phyloP scores from a whole-genome alignment of 2,797 vertebrate species.

The Sebastes steindachneri region DNA sequence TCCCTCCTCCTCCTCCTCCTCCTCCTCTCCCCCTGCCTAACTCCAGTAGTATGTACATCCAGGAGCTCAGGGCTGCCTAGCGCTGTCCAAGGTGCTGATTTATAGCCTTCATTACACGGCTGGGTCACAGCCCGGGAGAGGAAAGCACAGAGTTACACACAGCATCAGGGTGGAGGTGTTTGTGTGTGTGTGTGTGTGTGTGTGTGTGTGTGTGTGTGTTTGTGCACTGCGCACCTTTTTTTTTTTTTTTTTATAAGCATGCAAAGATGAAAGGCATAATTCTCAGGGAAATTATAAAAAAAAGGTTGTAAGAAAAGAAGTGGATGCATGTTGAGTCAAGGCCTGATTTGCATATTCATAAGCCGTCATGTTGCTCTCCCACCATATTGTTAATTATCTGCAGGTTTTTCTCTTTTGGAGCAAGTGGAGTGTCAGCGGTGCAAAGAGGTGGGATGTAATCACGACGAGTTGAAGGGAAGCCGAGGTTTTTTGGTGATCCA shows the following conservation, averaged over 20 bases:
- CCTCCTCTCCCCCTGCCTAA: slow-evolving; percentile 2
- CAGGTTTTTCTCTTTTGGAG: slow-evolving; percentile 19
- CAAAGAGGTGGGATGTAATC: slow-evolving; percentile 31
- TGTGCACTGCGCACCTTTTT: not conserved
- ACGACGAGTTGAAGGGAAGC: slow-evolving; percentile 34
- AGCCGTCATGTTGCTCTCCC: slow-evolving; percentile 27
- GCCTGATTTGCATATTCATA: slow-evolving; percentile 54
- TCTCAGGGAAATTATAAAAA: slow-evolving; percentile 11
- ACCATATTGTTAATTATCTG: slow-evolving; percentile 52
- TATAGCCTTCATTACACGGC: slow-evolving; percentile 76
- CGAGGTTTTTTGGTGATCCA: slow-evolving; percentile 25
- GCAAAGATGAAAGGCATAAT: slow-evolving; percentile 39
- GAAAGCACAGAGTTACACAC: slow-evolving; percentile 35
- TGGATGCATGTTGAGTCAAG: slow-evolving; percentile 19
- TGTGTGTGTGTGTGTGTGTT: no score
- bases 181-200: slow-evolving; percentile 8
- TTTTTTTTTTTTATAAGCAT: not conserved
- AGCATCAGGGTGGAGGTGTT: slow-evolving; percentile 17
- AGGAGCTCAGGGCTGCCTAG: slow-evolving; percentile 35
- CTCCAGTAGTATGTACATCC: slow-evolving; percentile 17
- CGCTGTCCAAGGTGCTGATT: slow-evolving; percentile 82
- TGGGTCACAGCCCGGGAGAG: slow-evolving; percentile 64
- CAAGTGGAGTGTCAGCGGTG: slow-evolving; percentile 1
- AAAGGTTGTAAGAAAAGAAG: slow-evolving; percentile 12
- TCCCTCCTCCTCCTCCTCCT: not conserved